These are phyloP conservation scores for Rhabdornis inornatus DNA, from an alignment of 2,113 vertebrate genomes.

Conservation along the genomic window DNA sequence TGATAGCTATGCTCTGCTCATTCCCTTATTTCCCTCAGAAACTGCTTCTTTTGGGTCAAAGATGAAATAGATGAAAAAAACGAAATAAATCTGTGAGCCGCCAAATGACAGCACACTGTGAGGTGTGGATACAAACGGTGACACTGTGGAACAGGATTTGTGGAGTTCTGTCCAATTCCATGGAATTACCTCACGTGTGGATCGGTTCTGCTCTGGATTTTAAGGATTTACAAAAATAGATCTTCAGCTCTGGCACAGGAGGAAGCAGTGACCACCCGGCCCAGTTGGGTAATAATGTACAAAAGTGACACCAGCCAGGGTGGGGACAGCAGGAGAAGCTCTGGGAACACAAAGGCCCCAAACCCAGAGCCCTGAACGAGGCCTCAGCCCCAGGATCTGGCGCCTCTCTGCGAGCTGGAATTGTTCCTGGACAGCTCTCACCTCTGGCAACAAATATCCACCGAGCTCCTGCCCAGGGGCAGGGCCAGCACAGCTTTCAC, in stretches of 20 bases:
- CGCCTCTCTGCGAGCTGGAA: neutral
- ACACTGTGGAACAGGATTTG: accelerated
- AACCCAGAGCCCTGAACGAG: accelerated
- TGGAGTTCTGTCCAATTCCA: accelerated
- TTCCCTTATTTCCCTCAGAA: neutral
- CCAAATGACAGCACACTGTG: accelerated
- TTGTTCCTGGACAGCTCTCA: neutral
- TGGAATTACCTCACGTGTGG: accelerated
- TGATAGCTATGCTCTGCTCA: accelerated
- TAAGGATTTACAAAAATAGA: neutral
- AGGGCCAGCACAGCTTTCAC: slow-evolving; percentile 47
- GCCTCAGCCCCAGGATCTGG: neutral
- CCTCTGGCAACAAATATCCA: neutral
- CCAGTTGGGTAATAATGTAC: accelerated
- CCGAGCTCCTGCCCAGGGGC: neutral
- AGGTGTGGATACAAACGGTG: neutral
- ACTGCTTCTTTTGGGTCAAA: neutral
- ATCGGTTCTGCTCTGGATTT: neutral
- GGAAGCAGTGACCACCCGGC: neutral
- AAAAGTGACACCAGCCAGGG: neutral
- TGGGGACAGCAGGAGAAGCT: neutral
- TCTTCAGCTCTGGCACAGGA: neutral
- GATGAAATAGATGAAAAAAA: too few relatives aligned
- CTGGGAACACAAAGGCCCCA: neutral
- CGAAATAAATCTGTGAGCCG: neutral